Conservation (phyloP, 1,140 invertebrate genomes). For the Dendroctonus valens region DNA sequence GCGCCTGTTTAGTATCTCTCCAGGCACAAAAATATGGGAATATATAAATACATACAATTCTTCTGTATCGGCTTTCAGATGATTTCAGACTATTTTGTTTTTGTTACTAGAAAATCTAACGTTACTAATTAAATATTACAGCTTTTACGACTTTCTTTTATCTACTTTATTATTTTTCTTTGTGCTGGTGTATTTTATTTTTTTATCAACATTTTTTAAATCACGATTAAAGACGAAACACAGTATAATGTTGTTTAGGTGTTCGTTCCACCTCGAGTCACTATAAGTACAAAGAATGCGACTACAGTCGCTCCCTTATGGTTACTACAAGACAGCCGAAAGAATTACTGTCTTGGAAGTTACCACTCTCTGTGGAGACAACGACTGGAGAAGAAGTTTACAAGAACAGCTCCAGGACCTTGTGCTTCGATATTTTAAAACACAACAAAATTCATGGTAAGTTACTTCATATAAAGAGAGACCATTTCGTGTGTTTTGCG, state of each 20-base stretch:
- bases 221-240: background rate
- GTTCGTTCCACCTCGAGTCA: slow-evolving; percentile 52
- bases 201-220: no score
- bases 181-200: no score
- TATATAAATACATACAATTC: no score
- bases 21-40: no score
- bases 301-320: slow-evolving; percentile 60
- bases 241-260: background rate
- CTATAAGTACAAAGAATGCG: slow-evolving; percentile 55
- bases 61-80: no score
- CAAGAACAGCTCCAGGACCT: slow-evolving; percentile 59
- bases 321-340: slow-evolving; percentile 66
- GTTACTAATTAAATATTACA: background rate
- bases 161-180: no score
- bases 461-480: background rate
- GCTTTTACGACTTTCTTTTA: background rate
- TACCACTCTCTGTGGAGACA: slow-evolving; percentile 61
- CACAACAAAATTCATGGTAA: slow-evolving; percentile 1
- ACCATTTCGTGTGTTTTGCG: background rate
- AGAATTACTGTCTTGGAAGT: slow-evolving; percentile 66
- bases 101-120: background rate
- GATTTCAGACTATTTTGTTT: no score
- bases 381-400: slow-evolving; percentile 54
- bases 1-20: no score
- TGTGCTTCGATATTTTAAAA: slow-evolving; percentile 60